Base-by-base conservation (phyloP, 2,113 vertebrate species). In the Kryptolebias marmoratus region DNA sequence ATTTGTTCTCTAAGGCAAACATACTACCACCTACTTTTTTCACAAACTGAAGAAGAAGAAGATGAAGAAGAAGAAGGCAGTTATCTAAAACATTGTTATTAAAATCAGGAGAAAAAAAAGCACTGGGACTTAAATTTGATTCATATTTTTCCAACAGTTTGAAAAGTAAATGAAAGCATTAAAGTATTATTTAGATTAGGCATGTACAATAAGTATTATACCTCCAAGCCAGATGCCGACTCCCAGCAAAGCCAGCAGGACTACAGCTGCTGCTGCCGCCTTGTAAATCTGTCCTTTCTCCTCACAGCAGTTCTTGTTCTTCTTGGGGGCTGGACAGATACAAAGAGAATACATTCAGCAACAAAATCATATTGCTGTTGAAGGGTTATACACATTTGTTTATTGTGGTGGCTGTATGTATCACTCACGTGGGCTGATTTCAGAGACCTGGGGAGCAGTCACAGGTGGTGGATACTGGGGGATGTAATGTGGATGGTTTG, bases 151-250 rank as follows among this genome's bases (percentile, higher is more conserved):
- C 22, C 22, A 22, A 22, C 22, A 22, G 22, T 22, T 22, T 22
- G 22, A 22, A 22, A 22, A 22, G 22, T 22, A 22, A 22, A 22
- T 22, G 22, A 22, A 22, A 22, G 22, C 22, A 22, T 22, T 36
- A 4, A 36, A 36, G 32, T 42, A 10, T 42, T 42, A 42, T 42
- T 10, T 42, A 8, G 39, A 42, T 42, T 42, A 42, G 39, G 8
- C 39, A 42, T 42, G 39, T 10, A 42, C 39, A 9, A 42, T 4
- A 36, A 42, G 39, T 42, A 10, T 9, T 42, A 10, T 92, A 93
- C 93, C 81, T 91, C 92, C 93, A 16, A 93, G 80, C 91, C 92
- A 91, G 85, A 94, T 91, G 64, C 81, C 78, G 10, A 92, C 14
- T 32, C 64, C 86, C 68, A 94, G 64, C 22, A 93, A 52, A 28